phyloP scores from a whole-genome alignment of 2,113 vertebrate species.

The Pipa parva region DNA sequence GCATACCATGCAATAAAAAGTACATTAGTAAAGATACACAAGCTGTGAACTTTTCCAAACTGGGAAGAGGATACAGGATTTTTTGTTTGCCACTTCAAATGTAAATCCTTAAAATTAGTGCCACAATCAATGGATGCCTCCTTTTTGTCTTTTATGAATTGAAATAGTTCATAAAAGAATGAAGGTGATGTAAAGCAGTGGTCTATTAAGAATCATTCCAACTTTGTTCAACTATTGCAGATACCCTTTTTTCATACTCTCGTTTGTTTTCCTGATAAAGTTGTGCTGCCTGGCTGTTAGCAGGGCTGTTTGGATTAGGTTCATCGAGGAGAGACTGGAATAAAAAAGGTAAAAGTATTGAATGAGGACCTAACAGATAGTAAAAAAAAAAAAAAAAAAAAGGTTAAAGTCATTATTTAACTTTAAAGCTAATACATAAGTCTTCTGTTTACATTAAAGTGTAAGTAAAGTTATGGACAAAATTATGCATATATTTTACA shows the following conservation, averaged over 20 bases:
- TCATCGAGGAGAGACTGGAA: slow-evolving; percentile 91
- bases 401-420: no score
- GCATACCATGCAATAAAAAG: slow-evolving; percentile 96
- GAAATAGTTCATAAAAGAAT: slow-evolving; percentile 63
- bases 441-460: no score
- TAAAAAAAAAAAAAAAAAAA: no score
- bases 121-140: slow-evolving; percentile 73
- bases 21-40: slow-evolving; percentile 76
- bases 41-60: slow-evolving; percentile 75
- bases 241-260: slow-evolving; percentile 97
- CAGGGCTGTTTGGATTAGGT: slow-evolving; percentile 96
- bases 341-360: no score
- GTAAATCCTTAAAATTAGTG: slow-evolving; percentile 68
- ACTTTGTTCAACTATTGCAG: slow-evolving; percentile 96
- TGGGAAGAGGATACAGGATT: slow-evolving; percentile 46
- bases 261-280: slow-evolving; percentile 98
- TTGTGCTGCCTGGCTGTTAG: slow-evolving; percentile 97
- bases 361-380: no score
- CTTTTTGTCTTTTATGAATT: slow-evolving; percentile 54
- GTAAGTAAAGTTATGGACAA: no score
- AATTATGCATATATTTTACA: no score
- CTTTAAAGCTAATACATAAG: no score
- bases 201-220: slow-evolving; percentile 91
- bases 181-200: slow-evolving; percentile 53
- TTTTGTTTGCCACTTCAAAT: slow-evolving; percentile 55